phyloP scores from a whole-genome alignment of 2,113 vertebrate genomes.

The Mus spicilegus region DNA sequence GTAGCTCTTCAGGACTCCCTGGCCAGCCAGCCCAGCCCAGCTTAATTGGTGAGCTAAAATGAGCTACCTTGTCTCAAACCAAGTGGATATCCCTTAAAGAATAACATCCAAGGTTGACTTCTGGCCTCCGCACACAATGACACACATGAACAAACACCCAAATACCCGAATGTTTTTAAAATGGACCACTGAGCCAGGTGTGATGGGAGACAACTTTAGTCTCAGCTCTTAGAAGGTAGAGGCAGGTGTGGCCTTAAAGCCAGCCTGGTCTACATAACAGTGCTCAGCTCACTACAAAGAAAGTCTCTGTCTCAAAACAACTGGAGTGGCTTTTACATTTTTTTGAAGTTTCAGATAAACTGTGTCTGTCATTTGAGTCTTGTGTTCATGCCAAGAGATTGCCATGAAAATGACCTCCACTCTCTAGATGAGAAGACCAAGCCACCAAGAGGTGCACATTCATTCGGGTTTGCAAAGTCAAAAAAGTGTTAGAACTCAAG shows the following conservation, averaged over 20 bases:
- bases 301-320: neutral
- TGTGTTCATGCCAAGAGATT: neutral
- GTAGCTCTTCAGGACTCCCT: neutral
- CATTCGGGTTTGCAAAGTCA: neutral
- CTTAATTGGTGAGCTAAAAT: neutral
- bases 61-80: neutral
- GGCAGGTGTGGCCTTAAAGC: neutral
- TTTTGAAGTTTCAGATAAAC: neutral
- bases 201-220: neutral
- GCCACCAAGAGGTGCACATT: neutral
- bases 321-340: neutral
- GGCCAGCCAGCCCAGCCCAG: neutral
- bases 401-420: neutral
- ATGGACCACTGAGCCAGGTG: neutral
- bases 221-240: neutral
- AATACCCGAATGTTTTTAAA: neutral
- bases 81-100: neutral
- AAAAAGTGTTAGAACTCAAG: neutral
- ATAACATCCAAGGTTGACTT: neutral
- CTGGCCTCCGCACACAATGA: neutral
- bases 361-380: neutral
- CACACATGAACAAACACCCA: neutral
- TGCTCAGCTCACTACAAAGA: neutral
- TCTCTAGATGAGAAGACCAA: conserved; percentile 22
- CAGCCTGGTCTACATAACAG: too few species aligned